Base-by-base conservation (phyloP, 92 coral and sea anemone genomes). In the Micromussa lordhowensis region DNA sequence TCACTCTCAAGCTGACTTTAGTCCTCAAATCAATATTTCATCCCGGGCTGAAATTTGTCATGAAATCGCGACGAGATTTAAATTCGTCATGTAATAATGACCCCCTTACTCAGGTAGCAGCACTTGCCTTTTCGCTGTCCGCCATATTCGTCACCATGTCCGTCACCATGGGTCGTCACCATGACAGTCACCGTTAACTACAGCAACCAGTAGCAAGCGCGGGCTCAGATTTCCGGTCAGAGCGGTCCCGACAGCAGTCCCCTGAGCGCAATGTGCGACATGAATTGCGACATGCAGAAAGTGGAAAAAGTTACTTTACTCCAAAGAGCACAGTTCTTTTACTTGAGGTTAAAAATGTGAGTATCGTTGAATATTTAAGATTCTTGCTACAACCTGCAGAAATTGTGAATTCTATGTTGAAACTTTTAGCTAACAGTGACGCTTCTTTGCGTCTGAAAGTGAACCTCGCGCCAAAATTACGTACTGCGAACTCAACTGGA, bases 51-150 rank as follows among this genome's bases (percentile, higher is more conserved):
- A 44, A 44, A 44, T 44, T 44, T 13, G 51, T 44, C 51, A 44
- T 44, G 51, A 44, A 44, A n/a, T n/a, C n/a, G n/a, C n/a, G n/a
- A n/a, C n/a, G n/a, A n/a, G n/a, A n/a, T n/a, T n/a, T n/a, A n/a
- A n/a, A 44, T 44, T 44, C 51, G 51, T 44, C 51, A 44, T 44
- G 51, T 8, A 44, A 44, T 8, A 44, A 44, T 44, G 51, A 44
- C 51, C 51, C 51, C 12, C 51, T 8, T 13, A 44, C 51, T 44
- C 51, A 44, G 51, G 51, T 44, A 44, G 51, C 51, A 44, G 51
- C 51, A 44, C 88, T 77, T 76, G 83, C 94, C 91, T 91, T 91
- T 87, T 91, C 91, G 94, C 94, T 82, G 92, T 91, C 98, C 90
- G 94, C 96, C 98, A 95, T 95, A 81, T 86, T 91, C 85, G 85